Base-by-base conservation (phyloP, 2,113 vertebrate genomes). In the Neolamprologus cancellatus region DNA sequence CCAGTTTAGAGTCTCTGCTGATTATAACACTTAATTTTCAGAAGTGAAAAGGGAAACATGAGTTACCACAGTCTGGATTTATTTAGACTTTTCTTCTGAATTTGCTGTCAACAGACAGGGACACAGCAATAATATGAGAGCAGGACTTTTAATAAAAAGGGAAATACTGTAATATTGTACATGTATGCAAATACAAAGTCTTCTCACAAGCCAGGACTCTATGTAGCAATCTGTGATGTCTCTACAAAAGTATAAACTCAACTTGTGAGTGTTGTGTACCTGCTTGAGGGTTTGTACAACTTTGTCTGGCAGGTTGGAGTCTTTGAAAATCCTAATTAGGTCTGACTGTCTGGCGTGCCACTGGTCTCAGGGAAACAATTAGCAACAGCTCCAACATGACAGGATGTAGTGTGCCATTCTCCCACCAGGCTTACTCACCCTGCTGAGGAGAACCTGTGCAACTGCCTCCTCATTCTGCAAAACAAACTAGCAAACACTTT, bases 331-430 rank as follows among this genome's bases (percentile, higher is more conserved):
- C 57, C 91, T 94, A 91, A 94, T 94, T 83, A 92, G 87, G 59
- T 87, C 82, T 84, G 54, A 88, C 89, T 91, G 90, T 91, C 89
- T 92, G 91, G 59, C 82, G 84, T 76, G 89, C 88, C 86, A 52
- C 87, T 78, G 85, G 82, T 92, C 88, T 95, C 85, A 55, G 55
- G 93, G 89, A 95, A 94, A 94, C 92, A 89, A 94, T 94, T 91
- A 94, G 89, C 79, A 82, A 32, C 89, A 89, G 87, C 86, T 66
- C 81, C 90, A 57, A 79, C 79, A 74, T 84, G 89, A 92, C 89
- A 90, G 93, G 93, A 94, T 89, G 89, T 76, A 90, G 89, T 80
- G 78, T 3, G 17, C 85, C 79, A 34, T 82, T 83, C 84, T 85
- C 89, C 69, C 83, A 82, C 79, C 84, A 84, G 85, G 86, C 54